Evolutionary conservation across 2,888 invertebrate species (phyloP).

Genomic region (Nomada ferruginata): DNA sequence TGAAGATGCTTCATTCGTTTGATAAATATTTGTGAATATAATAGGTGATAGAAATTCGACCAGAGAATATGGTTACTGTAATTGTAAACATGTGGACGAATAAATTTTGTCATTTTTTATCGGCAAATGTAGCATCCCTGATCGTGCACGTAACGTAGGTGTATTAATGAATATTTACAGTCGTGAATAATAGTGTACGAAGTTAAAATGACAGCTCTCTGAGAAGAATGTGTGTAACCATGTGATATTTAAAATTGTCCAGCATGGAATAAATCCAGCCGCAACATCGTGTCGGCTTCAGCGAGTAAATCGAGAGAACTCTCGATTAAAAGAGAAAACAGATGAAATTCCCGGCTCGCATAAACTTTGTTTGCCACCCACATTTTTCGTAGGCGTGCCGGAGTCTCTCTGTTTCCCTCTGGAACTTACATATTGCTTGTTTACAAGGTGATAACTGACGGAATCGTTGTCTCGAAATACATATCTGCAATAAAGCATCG

Average conservation of each 20-base stretch:
- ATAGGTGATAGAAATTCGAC: no score
- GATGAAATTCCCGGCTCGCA: background rate
- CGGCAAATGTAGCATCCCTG: background rate
- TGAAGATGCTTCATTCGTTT: no score
- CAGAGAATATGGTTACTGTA: background rate
- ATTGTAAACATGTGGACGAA: background rate
- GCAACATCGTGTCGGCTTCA: background rate
- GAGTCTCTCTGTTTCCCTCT: background rate
- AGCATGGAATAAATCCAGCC: constrained; percentile 7
- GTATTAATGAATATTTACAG: background rate
- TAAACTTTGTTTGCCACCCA: constrained; percentile 2
- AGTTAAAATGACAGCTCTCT: background rate
- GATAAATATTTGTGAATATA: no score
- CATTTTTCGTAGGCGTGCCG: background rate
- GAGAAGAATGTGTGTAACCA: constrained; percentile 2
- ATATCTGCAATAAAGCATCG: background rate
- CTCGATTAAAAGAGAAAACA: constrained; percentile 29
- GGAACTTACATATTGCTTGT: background rate
- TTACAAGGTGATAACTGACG: background rate
- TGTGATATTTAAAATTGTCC: constrained; percentile 30
- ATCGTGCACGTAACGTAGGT: background rate
- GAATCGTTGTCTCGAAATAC: constrained; percentile 4
- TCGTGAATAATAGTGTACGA: background rate
- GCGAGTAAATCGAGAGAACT: constrained; percentile 13
- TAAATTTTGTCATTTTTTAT: background rate